Evolutionary conservation across 2,888 invertebrate species (phyloP).

Genomic region (Pammene fasciana): DNA sequence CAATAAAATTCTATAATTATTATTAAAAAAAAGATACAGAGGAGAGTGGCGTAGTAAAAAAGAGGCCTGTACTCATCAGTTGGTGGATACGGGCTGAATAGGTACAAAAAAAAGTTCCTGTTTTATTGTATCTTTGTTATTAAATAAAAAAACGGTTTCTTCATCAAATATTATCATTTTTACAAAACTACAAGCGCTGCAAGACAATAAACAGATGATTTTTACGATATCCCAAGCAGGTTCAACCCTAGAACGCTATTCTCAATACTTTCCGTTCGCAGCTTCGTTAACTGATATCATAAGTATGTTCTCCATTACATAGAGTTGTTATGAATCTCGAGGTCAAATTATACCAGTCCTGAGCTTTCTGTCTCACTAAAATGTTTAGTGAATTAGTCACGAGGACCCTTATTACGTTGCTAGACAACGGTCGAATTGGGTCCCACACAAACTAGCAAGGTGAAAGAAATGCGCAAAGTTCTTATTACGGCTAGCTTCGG

Average conservation of each 20-base stretch:
- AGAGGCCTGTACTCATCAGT: too few species aligned
- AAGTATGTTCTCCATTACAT: not conserved
- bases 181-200: slow-evolving; percentile 16
- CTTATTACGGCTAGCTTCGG: slow-evolving; percentile 24
- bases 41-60: too few species aligned
- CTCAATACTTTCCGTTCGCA: not conserved
- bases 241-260: not conserved
- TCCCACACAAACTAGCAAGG: slow-evolving; percentile 18
- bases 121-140: too few species aligned
- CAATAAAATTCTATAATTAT: too few species aligned
- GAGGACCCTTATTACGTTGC: slow-evolving; percentile 36
- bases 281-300: not conserved
- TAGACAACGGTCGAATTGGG: slow-evolving; percentile 39
- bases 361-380: not conserved
- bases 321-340: not conserved
- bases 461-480: slow-evolving; percentile 30
- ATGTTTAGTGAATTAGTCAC: not conserved
- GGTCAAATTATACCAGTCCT: not conserved
- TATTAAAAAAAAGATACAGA: too few species aligned
- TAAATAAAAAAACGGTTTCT: not conserved
- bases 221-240: slow-evolving; percentile 37
- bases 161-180: not conserved
- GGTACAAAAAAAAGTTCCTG: too few species aligned
- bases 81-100: too few species aligned
- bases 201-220: slow-evolving; percentile 40